Evolutionary conservation across 2,888 invertebrate genomes (phyloP).

Genomic region (Ichneumon xanthorius): DNA sequence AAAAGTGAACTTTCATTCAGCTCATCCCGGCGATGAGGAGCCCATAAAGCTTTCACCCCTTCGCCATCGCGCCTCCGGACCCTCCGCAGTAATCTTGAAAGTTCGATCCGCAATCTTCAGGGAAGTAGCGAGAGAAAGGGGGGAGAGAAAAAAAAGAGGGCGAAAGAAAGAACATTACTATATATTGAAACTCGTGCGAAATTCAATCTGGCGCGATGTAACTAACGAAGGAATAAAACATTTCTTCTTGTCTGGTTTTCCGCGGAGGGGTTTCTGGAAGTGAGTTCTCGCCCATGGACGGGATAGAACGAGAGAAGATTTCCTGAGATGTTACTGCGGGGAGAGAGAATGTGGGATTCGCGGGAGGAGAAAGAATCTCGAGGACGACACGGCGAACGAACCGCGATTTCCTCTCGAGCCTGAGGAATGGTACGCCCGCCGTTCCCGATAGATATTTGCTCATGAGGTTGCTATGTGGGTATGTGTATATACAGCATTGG

Average conservation of each 20-base stretch:
- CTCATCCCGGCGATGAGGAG: conserved; percentile 34
- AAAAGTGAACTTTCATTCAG: conserved; percentile 42
- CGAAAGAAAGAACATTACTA: conserved; percentile 44
- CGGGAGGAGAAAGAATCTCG: conserved; percentile 7
- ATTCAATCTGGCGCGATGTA: conserved; percentile 80
- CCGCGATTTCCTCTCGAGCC: conserved; percentile 21
- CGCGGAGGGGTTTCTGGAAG: not conserved
- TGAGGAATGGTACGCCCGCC: conserved; percentile 19
- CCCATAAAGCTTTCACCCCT: conserved; percentile 43
- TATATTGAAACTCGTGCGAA: conserved; percentile 67
- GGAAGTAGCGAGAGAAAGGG: conserved; percentile 7
- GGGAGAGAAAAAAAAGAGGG: conserved; percentile 40
- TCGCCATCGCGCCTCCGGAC: conserved; percentile 21
- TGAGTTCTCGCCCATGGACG: conserved; percentile 13
- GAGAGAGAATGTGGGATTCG: conserved; percentile 15
- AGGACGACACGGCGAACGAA: conserved; percentile 38
- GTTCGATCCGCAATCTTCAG: conserved; percentile 42
- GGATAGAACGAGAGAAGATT: conserved; percentile 8
- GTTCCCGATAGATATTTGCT: conserved; percentile 32
- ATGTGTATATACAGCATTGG: not conserved
- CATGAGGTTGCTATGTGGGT: not conserved
- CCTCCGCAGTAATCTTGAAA: conserved; percentile 36
- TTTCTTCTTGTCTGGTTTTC: conserved; percentile 66
- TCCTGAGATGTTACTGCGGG: conserved; percentile 33
- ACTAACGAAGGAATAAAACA: conserved; percentile 82